Evolutionary conservation across 2,797 vertebrate genomes (phyloP), one percentile per base, ranked within the genome.

Genomic region (Menidia menidia): DNA sequence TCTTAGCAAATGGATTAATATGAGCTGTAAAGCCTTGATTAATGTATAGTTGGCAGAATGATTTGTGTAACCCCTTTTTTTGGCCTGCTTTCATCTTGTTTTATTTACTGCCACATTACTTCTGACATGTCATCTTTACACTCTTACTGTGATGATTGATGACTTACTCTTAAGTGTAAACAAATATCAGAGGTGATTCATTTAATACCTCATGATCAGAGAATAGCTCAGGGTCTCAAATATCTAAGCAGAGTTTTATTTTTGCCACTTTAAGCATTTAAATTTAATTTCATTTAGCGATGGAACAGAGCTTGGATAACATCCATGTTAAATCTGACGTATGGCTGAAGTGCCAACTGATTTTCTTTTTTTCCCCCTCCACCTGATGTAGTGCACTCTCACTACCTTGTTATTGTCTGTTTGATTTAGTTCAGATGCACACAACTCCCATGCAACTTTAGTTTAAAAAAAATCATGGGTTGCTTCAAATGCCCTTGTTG

Each of bases 41-140:
- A 52, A 67, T 55, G 31, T 35, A 3, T 25, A 58, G 31, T 39
- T 69, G 41, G 60, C 60, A 53, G 50, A 12, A 42, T 42, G 3
- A 52, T 73, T 45, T 54, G 33, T 63, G 47, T 39, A 16, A 57
- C 50, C 15, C n/a, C 42, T 44, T 16, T 64, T 57, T 47, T 39
- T 59, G 50, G 50, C 39, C 14, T 2, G 45, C 59, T 54, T 64
- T 71, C 30, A 44, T 44, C n/a, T 30, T 35, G 45, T 47, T 33
- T 60, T 64, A 64, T 68, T 69, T 67, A 60, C 61, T 52, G 57
- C 52, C 31, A 31, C 51, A 54, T 66, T 43, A 61, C 66, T 45
- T 19, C 35, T 47, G 71, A 55, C 75, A 44, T 53, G 60, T 44
- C 39, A 0, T 54, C 48, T 77, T 52, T 16, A 57, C 32, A 25